phyloP scores from a whole-genome alignment of 2,113 vertebrate genomes.

The Furnarius figulus region DNA sequence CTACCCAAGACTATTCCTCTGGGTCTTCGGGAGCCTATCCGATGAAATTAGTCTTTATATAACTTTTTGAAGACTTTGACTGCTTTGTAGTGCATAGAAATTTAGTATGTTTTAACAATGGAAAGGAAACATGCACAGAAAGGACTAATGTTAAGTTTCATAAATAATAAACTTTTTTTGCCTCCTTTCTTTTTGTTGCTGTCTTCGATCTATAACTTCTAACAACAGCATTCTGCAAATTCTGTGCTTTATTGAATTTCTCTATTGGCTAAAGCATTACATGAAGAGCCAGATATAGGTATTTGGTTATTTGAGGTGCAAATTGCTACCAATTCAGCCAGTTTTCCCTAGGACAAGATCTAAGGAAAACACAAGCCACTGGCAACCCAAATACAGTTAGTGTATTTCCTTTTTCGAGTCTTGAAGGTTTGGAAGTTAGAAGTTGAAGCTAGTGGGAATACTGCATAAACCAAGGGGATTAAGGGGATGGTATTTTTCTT shows the following conservation, averaged over 20 bases:
- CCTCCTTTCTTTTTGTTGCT: background rate
- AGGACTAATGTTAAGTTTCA: background rate
- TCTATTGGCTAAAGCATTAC: background rate
- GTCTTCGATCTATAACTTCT: background rate
- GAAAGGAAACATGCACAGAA: background rate
- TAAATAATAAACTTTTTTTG: background rate
- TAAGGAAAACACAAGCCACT: background rate
- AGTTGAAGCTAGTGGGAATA: background rate
- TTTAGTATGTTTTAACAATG: background rate
- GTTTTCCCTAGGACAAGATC: background rate
- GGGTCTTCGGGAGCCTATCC: fast-evolving
- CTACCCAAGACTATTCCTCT: background rate
- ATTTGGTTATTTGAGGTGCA: background rate
- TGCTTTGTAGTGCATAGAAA: background rate
- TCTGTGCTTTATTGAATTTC: background rate
- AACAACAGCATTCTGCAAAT: background rate
- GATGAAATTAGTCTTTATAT: background rate
- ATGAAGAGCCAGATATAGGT: background rate
- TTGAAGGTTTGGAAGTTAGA: background rate
- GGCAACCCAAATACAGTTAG: background rate
- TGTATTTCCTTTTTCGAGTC: background rate
- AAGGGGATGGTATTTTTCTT: background rate
- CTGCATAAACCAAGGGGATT: background rate
- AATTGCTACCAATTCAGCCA: background rate
- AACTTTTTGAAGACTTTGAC: background rate